A percentile compares a stretch with the other conserved stretches of the same genome.
Conservation (phyloP, 2,888 invertebrate species). For the Meghimatium bilineatum region DNA sequence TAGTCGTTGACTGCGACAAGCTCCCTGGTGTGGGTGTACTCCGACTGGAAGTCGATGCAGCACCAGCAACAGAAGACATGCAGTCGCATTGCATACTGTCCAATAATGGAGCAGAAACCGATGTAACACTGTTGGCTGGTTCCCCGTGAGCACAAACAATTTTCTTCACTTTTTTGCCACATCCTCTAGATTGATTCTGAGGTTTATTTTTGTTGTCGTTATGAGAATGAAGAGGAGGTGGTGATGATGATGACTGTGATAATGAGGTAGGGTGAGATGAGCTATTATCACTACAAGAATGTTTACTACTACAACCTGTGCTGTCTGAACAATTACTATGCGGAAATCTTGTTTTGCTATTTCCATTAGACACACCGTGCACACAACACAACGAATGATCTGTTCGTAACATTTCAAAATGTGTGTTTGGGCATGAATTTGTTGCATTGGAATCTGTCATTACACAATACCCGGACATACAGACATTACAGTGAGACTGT, state of each 20-base stretch:
- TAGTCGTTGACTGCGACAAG: not conserved
- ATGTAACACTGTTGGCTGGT: not conserved
- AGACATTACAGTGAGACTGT: slow-evolving; percentile 17
- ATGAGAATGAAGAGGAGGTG: slow-evolving; percentile 6
- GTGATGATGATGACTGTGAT: slow-evolving; percentile 17
- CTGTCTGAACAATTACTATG: not conserved
- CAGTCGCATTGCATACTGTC: slow-evolving; percentile 4
- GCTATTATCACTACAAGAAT: slow-evolving; percentile 29
- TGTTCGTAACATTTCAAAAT: slow-evolving; percentile 23
- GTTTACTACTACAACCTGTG: slow-evolving; percentile 1
- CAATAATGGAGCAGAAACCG: not conserved
- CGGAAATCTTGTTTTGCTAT: not conserved
- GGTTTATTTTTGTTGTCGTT: slow-evolving; percentile 21
- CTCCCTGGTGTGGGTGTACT: not conserved
- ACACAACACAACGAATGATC: slow-evolving; percentile 11
- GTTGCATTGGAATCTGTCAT: slow-evolving; percentile 16
- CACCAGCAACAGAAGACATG: not conserved
- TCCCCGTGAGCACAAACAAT: not conserved
- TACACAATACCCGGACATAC: slow-evolving; percentile 14
- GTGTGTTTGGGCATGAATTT: slow-evolving; percentile 1
- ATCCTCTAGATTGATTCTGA: not conserved
- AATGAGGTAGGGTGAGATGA: slow-evolving; percentile 28
- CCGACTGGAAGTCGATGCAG: not conserved
- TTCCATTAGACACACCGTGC: slow-evolving; percentile 3
- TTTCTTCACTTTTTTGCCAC: slow-evolving; percentile 16